A percentile compares a stretch with the other conserved stretches of the same genome.
These are phyloP conservation scores for Aphidius ervi DNA, from an alignment of 1,140 invertebrate genomes.

Conservation along the genomic window DNA sequence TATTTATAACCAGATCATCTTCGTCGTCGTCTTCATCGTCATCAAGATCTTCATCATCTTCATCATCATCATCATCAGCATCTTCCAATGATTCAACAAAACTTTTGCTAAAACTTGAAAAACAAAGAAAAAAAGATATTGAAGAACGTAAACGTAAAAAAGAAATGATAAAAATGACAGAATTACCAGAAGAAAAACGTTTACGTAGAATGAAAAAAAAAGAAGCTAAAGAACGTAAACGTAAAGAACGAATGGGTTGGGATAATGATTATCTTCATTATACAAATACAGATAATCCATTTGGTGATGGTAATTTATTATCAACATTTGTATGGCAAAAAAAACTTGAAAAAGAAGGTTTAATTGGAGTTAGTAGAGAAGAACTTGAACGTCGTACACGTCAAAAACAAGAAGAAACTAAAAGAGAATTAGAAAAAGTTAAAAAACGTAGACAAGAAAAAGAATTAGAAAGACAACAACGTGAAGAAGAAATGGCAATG, in stretches of 20 bases:
- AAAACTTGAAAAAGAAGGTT: slow-evolving; percentile 92
- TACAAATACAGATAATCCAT: slow-evolving; percentile 97
- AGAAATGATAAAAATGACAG: slow-evolving; percentile 79
- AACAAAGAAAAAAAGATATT: slow-evolving; percentile 62
- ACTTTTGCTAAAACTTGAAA: slow-evolving; percentile 67
- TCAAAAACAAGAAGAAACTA: slow-evolving; percentile 87
- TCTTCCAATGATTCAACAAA: slow-evolving; percentile 62
- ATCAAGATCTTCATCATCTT: slow-evolving; percentile 29
- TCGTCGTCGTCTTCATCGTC: slow-evolving; percentile 16
- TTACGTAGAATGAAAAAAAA: slow-evolving; percentile 83
- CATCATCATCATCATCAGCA: slow-evolving; percentile 34
- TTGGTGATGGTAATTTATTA: slow-evolving; percentile 91
- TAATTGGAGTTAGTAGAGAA: slow-evolving; percentile 72
- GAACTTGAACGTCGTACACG: slow-evolving; percentile 83
- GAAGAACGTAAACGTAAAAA: slow-evolving; percentile 72
- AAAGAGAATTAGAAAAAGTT: slow-evolving; percentile 83
- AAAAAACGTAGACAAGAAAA: slow-evolving; percentile 86
- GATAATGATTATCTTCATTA: slow-evolving; percentile 94
- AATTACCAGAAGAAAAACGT: slow-evolving; percentile 94
- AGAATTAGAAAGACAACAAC: slow-evolving; percentile 82
- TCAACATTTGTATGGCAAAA: slow-evolving; percentile 96
- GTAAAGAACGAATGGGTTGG: slow-evolving; percentile 92
- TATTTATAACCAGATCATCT: slow-evolving; percentile 12
- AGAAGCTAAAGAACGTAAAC: slow-evolving; percentile 82
- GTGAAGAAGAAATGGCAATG: slow-evolving; percentile 85